Base-by-base conservation (phyloP, 2,888 invertebrate species). In the Xestoiulus laeticollis region DNA sequence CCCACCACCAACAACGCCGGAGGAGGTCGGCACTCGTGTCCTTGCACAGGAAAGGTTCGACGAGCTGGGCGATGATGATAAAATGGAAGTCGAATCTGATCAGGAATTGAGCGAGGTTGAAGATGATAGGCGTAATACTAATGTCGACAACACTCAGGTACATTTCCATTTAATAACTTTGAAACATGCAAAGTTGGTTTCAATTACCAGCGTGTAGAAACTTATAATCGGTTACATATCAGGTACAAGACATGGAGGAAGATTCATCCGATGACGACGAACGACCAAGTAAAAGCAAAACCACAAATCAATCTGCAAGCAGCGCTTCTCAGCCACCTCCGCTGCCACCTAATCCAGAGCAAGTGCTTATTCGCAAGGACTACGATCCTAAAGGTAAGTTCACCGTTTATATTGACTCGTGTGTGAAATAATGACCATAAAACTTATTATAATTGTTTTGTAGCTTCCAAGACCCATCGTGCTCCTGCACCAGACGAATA, bases 1-100 rank as follows among this genome's bases (percentile, higher is more conserved):
- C 91, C 99, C 99, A 0, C 97, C 99, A 2, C 99, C 99, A 0
- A 99, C 99, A 0, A 99, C 98, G 6, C 98, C 99, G 0, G 96
- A 98, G 89, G 98, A 99, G 92, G 99, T 99, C 0, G 99, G 99
- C 1, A 98, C 98, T 1, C 93, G 99, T 88, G 96, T 99, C 86
- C 93, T 99, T 0, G 96, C 98, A 92, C 96, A 97, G 92, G 94
- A 94, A 89, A 90, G 91, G 48, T 90, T 91, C 19, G 90, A 91
- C 87, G 90, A 90, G n/a, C 89, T 89, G 26, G 90, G 89, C 78
- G 87, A 84, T 32, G 88, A 89, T 26, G 89, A 83, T 85, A 87
- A 90, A 88, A 88, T 88, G 88, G 88, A 88, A 88, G 88, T 88
- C 26, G 89, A 89, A 26, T 89, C 89, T 22, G 89, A 89, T 44